Evolutionary conservation across 2,113 vertebrate genomes (phyloP).

Genomic region (Poicephalus gulielmi): DNA sequence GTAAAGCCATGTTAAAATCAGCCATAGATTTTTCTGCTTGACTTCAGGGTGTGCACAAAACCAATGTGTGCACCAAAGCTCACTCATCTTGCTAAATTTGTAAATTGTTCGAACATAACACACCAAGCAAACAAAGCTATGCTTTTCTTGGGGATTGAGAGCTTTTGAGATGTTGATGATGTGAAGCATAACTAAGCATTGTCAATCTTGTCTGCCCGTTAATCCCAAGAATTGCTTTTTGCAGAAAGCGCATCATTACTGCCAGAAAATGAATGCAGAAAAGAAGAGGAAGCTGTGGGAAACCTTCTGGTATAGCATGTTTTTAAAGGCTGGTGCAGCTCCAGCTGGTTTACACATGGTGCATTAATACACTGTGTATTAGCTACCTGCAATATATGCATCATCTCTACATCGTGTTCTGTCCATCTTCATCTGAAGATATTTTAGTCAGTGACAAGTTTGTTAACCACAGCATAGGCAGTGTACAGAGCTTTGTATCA

Average conservation of each 20-base stretch:
- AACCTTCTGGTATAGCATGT: background rate
- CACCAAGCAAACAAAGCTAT: background rate
- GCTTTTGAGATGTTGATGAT: background rate
- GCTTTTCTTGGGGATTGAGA: background rate
- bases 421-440: background rate
- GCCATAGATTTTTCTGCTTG: background rate
- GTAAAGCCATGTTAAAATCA: background rate
- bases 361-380: background rate
- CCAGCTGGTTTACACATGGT: background rate
- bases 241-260: background rate
- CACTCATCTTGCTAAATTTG: background rate
- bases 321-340: background rate
- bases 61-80: background rate
- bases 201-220: background rate
- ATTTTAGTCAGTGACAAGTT: background rate
- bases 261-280: background rate
- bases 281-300: background rate
- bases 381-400: background rate
- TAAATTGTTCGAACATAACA: background rate
- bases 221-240: constrained; percentile 9
- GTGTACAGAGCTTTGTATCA: background rate
- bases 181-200: background rate
- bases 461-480: background rate
- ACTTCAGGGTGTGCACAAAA: background rate
- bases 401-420: background rate